phyloP scores from a whole-genome alignment of 1,140 invertebrate genomes.

The Zaprionus inermis region DNA sequence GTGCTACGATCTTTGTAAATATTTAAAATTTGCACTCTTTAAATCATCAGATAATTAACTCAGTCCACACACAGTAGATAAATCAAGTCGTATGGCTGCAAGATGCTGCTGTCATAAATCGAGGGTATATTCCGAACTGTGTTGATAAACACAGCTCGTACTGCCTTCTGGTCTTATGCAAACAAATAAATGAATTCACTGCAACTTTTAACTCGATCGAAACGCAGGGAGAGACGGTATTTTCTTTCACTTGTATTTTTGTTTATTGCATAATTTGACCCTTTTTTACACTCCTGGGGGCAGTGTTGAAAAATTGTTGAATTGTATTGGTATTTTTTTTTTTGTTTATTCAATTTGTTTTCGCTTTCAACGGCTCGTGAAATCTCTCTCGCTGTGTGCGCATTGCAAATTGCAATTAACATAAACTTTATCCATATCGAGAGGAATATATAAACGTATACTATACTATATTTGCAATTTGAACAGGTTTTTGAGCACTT shows the following conservation, averaged over 20 bases:
- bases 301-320: constrained; percentile 28
- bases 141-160: background rate
- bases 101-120: background rate
- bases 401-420: constrained; percentile 58
- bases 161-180: background rate
- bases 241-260: background rate
- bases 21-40: background rate
- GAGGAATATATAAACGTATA: background rate
- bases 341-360: constrained; percentile 41
- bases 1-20: background rate
- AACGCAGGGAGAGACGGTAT: background rate
- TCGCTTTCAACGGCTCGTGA: constrained; percentile 30
- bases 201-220: constrained; percentile 1
- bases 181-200: constrained; percentile 2
- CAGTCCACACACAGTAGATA: background rate
- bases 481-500: constrained; percentile 1
- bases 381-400: constrained; percentile 29
- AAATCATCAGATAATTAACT: constrained; percentile 1
- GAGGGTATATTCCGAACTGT: background rate
- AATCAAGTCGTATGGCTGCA: background rate
- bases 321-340: constrained; percentile 22
- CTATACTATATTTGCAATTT: background rate
- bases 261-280: constrained; percentile 28
- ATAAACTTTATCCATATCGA: constrained; percentile 15
- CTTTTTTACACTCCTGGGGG: constrained; percentile 17